phyloP scores from a whole-genome alignment of 2,797 vertebrate genomes.

The Onychomys leucogaster region DNA sequence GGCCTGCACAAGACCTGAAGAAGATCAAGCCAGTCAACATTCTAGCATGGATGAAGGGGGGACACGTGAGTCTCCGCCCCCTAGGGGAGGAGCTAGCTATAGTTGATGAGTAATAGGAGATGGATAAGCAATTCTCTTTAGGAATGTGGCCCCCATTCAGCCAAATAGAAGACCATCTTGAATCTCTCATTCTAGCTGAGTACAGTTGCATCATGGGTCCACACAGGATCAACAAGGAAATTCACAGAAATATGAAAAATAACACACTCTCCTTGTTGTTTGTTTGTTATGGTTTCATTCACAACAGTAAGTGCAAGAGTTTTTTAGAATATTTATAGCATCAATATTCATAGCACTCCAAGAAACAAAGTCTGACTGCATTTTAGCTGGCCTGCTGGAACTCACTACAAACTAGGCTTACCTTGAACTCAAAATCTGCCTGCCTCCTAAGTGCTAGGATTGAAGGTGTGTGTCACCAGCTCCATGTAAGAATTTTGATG shows the following conservation, averaged over 20 bases:
- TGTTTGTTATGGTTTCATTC: not conserved
- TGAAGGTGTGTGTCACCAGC: not conserved
- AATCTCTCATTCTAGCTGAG: not conserved
- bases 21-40: not conserved
- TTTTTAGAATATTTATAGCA: not conserved
- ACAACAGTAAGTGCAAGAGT: not conserved
- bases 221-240: not conserved
- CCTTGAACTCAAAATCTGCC: not conserved
- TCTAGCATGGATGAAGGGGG: not conserved
- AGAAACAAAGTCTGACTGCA: not conserved
- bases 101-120: not conserved
- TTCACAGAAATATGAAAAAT: not conserved
- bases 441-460: not conserved
- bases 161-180: not conserved
- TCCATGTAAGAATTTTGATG: not conserved
- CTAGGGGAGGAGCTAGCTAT: not conserved
- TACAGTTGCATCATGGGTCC: not conserved
- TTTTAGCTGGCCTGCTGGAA: not conserved
- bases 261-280: not conserved
- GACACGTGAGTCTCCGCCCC: not conserved
- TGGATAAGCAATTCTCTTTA: not conserved
- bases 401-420: not conserved
- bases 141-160: too few species aligned
- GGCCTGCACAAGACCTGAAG: not conserved
- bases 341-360: not conserved